These are phyloP conservation scores for Chlorodrepanis virens DNA, from an alignment of 2,113 vertebrate species.

Conservation along the genomic window DNA sequence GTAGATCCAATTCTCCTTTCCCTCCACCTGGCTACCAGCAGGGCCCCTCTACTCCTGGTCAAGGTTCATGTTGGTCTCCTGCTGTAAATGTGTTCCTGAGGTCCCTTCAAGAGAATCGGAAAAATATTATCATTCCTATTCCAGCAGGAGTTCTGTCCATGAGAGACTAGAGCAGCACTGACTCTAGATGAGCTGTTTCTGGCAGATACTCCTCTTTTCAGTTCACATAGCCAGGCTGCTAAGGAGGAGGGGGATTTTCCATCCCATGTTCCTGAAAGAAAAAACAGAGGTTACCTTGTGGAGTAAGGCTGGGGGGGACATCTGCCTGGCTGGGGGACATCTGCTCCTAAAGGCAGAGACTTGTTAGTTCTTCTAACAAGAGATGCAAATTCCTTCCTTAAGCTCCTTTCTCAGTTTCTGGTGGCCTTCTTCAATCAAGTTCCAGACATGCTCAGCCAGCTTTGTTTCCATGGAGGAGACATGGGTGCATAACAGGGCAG, in stretches of 20 bases:
- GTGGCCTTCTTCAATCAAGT: background rate
- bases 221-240: background rate
- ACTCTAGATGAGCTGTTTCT: background rate
- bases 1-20: background rate
- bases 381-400: background rate
- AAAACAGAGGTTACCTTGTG: background rate
- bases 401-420: background rate
- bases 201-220: background rate
- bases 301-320: too few relatives aligned
- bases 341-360: background rate
- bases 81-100: background rate
- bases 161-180: background rate
- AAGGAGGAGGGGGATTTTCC: background rate
- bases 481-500: background rate
- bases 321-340: background rate
- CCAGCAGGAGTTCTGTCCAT: background rate
- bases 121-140: background rate
- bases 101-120: background rate
- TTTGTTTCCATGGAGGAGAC: background rate
- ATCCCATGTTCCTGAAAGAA: background rate
- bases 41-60: background rate
- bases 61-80: background rate
- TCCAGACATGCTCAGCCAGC: background rate
- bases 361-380: background rate
- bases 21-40: background rate